Evolutionary conservation across 2,113 vertebrate species (phyloP), one percentile per base, ranked within the genome.

Genomic region (Proteles cristata): DNA sequence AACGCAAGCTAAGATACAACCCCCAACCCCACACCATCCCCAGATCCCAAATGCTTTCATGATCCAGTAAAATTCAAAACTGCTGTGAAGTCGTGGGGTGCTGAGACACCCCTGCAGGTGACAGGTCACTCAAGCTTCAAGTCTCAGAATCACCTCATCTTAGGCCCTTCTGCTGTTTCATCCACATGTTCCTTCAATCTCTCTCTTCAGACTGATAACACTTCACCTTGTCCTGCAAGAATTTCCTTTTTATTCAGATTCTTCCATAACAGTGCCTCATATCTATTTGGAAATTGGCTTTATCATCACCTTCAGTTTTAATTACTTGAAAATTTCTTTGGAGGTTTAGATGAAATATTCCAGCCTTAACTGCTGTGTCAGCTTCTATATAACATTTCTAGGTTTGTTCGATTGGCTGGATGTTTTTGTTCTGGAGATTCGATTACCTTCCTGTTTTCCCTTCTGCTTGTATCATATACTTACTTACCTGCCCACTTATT

Each of bases 1-100:
- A 63, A 10, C 39, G 1, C 5, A 83, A 87, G 16, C 4, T 45
- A 83, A n/a, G 12, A 14, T n/a, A 39, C 4, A 25, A 43, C 2
- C 6, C 7, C 1, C 0, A 81, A 11, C 0, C 3, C 4, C 7
- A 92, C 0, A 8, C 21, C 7, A 45, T 10, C 5, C 26, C 16
- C 4, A 43, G 33, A 65, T 66, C 11, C 12, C 26, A 79, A 73
- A 53, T 76, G 5, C 26, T 91, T 85, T 93, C 10, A 84, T 28
- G 9, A 90, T 55, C 11, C 31, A 68, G 16, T 69, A 35, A 83
- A 66, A 86, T 45, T 66, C 31, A 50, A 89, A 74, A 80, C 8
- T 26, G 39, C 23, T 31, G 8, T 33, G 58, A 74, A 84, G 2
- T 79, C 61, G 2, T 10, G 0, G 21, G 31, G 8, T 7, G 69